Percentiles rank a stretch among this genome's conserved stretches.
Conservation (phyloP, 2,113 vertebrate species). For the Esox niger region DNA sequence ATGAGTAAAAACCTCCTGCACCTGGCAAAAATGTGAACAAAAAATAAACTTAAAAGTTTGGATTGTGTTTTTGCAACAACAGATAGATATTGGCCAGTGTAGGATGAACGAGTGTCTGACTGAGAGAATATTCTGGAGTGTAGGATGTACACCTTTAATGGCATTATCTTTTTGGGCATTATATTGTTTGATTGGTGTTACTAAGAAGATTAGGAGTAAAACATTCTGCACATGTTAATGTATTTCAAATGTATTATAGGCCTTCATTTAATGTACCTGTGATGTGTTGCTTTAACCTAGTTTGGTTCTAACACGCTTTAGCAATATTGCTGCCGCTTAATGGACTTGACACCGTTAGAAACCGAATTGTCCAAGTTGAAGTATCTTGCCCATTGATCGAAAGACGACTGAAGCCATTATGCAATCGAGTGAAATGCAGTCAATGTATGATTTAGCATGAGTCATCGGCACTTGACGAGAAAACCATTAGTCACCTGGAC, state of each 20-base stretch:
- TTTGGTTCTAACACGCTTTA: neutral
- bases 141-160: neutral
- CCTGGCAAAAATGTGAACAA: slow-evolving; percentile 34
- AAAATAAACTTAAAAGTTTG: too few relatives aligned
- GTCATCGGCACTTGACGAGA: neutral
- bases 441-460: neutral
- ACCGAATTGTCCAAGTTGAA: neutral
- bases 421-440: neutral
- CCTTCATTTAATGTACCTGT: neutral
- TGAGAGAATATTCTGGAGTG: too few relatives aligned
- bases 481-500: slow-evolving; percentile 54
- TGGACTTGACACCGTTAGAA: neutral
- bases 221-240: too few relatives aligned
- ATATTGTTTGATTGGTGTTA: neutral
- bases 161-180: neutral
- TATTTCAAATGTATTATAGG: too few relatives aligned
- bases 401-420: neutral
- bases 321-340: neutral
- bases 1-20: slow-evolving; percentile 29
- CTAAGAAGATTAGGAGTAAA: too few relatives aligned
- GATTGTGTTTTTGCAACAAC: neutral
- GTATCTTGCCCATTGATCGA: neutral
- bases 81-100: neutral
- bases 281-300: neutral
- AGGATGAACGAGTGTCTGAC: neutral